Base-by-base conservation (phyloP, 1,140 invertebrate species). In the Drosophila busckii region DNA sequence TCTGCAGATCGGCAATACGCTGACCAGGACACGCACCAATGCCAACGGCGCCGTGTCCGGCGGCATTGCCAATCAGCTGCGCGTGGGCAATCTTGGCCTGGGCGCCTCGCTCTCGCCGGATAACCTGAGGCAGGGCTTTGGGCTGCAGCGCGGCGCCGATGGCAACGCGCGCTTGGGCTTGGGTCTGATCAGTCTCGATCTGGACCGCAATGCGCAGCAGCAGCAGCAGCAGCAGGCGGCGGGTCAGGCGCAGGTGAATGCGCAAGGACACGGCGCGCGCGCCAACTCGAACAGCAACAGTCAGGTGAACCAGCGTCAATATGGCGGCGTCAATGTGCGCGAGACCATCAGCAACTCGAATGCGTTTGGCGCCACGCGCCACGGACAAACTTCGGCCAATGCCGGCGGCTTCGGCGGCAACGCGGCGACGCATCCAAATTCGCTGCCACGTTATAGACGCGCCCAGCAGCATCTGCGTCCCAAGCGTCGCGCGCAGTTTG, bases 71-170 rank as follows among this genome's bases (percentile, higher is more conserved):
- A 23, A 84, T 65, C 69, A 87, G 40, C 65, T 87, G 26, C 53
- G 85, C 22, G 41, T 87, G 12, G 85, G 85, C 3, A 49, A 73
- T 4, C 2, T 86, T 0, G 85, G 66, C 0, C 40, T 87, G 0
- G 85, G 73, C 0, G 63, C 78, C 10, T 82, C 83, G 0, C 34
- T 87, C 0, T 78, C 73, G 2, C 70, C 62, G 0, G 61, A 78
- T 16, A 87, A 87, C 10, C 37, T 87, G 1, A 37, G 65, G 2
- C 75, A 78, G 28, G 84, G 85, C 4, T 61, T 87, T 2, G 85
- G 85, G 0, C 29, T 87, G 9, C 61, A 76, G 29, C 84, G 82
- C 1, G 56, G 59, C 0, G 40, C 73, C 22, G 55, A 87, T 10
- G 85, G 85, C 0, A 73, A 76, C 4, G 28, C 84, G 5, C 54